Conservation (phyloP, 2,113 vertebrate species). For the Phainopepla nitens region DNA sequence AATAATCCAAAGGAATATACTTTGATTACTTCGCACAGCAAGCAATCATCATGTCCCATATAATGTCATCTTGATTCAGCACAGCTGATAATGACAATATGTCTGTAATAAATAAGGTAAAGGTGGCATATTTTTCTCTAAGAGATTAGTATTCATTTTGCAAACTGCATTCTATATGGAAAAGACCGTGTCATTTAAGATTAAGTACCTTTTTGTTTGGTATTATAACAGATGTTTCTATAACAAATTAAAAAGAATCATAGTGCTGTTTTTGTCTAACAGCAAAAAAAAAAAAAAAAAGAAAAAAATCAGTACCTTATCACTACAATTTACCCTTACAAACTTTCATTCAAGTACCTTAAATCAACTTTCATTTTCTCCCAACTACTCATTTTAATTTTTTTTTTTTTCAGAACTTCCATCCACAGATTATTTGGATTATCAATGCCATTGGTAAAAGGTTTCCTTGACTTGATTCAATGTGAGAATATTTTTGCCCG, state of each 20-base stretch:
- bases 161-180: constrained; percentile 1
- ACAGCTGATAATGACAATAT: background rate
- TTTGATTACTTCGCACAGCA: background rate
- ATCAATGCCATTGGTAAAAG: background rate
- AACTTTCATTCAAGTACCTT: background rate
- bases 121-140: background rate
- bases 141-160: constrained; percentile 32
- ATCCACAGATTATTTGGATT: background rate
- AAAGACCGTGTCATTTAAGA: constrained; percentile 39
- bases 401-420: background rate
- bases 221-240: constrained; percentile 35
- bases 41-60: background rate
- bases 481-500: accelerated
- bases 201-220: constrained; percentile 14
- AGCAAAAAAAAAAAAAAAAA: background rate
- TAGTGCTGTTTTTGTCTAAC: constrained; percentile 8
- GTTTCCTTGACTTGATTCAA: background rate
- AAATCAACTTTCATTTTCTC: background rate
- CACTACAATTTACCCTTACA: background rate
- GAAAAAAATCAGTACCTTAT: background rate
- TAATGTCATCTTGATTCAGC: background rate
- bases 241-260: constrained; percentile 49
- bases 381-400: background rate
- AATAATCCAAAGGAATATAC: background rate
- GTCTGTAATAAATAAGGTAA: constrained; percentile 5